These are phyloP conservation scores for Onychorhynchus coronatus DNA, from an alignment of 2,113 vertebrate genomes.

Conservation along the genomic window DNA sequence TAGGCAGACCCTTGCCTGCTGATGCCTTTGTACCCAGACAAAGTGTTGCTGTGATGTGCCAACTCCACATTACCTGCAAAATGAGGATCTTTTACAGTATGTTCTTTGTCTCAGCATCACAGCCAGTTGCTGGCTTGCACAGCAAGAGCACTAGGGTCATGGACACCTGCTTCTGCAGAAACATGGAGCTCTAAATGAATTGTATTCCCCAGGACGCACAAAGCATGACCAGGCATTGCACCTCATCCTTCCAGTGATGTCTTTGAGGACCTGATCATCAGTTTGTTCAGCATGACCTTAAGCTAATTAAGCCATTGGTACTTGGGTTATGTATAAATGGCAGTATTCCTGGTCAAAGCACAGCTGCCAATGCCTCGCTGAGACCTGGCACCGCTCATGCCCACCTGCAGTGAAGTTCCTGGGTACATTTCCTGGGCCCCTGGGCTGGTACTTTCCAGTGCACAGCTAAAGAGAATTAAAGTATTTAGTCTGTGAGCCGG, in stretches of 20 bases:
- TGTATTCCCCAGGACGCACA: not conserved
- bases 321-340: not conserved
- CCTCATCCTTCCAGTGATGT: not conserved
- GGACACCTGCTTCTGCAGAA: not conserved
- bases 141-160: not conserved
- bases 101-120: not conserved
- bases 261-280: not conserved
- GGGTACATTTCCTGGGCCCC: not conserved
- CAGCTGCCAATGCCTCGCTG: rapidly evolving
- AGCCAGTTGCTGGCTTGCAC: no score
- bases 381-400: not conserved
- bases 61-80: rapidly evolving
- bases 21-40: not conserved
- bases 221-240: not conserved
- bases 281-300: not conserved
- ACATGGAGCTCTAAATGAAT: rapidly evolving
- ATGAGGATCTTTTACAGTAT: rapidly evolving
- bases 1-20: not conserved
- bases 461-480: not conserved
- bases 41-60: not conserved
- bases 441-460: not conserved
- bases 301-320: not conserved
- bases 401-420: not conserved
- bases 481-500: not conserved
- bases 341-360: not conserved